These are phyloP conservation scores for Drosophila nigromelanica DNA, from an alignment of 1,140 invertebrate genomes.

Conservation along the genomic window DNA sequence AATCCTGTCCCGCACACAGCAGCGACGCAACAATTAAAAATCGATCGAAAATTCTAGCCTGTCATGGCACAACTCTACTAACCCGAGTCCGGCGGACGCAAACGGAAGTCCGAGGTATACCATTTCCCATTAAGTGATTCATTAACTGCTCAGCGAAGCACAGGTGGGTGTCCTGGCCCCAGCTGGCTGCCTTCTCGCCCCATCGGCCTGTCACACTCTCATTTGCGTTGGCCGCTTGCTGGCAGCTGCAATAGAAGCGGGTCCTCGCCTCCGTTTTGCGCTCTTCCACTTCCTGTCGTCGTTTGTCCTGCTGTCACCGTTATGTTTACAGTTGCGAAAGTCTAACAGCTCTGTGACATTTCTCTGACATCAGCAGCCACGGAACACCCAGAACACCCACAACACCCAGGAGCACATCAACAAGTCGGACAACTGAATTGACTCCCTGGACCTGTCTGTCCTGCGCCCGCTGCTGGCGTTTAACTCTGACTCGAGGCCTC, in stretches of 20 bases:
- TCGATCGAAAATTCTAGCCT: conserved; percentile 41
- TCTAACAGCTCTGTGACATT: conserved; percentile 45
- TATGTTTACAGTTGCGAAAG: conserved; percentile 70
- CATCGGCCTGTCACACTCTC: conserved; percentile 34
- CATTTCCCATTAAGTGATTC: conserved; percentile 79
- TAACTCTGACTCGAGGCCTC: conserved; percentile 31
- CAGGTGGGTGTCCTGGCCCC: background rate
- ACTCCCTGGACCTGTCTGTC: conserved; percentile 16
- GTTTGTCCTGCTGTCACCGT: conserved; percentile 48
- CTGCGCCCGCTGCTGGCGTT: conserved; percentile 9
- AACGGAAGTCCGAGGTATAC: conserved; percentile 64
- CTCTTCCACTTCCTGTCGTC: conserved; percentile 63
- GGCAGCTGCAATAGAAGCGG: conserved; percentile 46
- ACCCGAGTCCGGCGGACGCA: conserved; percentile 10
- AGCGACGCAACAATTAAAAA: conserved; percentile 55
- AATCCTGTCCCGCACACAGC: background rate
- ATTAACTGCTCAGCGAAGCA: conserved; percentile 65
- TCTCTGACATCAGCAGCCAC: conserved; percentile 60
- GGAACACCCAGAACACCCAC: conserved; percentile 16
- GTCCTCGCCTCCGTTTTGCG: conserved; percentile 41
- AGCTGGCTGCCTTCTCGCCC: background rate
- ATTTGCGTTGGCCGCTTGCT: conserved; percentile 44
- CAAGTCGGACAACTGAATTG: conserved; percentile 68
- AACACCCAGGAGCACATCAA: conserved; percentile 29
- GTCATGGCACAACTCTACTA: background rate